Evolutionary conservation across 1,140 invertebrate genomes (phyloP).

Genomic region (Macrobrachium rosenbergii): DNA sequence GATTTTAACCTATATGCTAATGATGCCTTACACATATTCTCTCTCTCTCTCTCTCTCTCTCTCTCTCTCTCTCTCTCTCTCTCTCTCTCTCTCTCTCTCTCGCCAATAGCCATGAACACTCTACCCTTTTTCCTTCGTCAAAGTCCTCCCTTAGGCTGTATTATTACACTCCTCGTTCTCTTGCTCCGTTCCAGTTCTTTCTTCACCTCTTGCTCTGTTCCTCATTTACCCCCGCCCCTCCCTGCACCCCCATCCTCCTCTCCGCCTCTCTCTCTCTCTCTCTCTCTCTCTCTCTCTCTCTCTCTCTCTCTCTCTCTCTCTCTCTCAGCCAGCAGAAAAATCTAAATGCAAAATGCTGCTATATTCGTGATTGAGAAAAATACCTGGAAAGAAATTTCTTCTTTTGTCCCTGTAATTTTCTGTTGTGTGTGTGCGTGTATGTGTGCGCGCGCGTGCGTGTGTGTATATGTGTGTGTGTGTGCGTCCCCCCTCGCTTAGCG

Average conservation of each 20-base stretch:
- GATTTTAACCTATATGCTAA: too few relatives aligned
- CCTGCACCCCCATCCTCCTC: neutral
- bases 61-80: too few relatives aligned
- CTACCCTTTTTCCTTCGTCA: neutral
- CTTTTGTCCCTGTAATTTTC: neutral
- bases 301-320: neutral
- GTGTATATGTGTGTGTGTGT: neutral
- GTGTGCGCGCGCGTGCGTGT: neutral
- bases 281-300: neutral
- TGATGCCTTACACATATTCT: too few relatives aligned
- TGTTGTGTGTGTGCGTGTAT: neutral
- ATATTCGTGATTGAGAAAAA: conserved; percentile 25
- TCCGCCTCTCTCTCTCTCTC: neutral
- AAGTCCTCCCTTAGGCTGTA: neutral
- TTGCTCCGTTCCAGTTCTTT: neutral
- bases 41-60: too few relatives aligned
- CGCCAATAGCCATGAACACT: conserved; percentile 9
- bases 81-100: neutral
- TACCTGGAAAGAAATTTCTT: neutral
- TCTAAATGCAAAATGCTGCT: conserved; percentile 33
- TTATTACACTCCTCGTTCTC: neutral
- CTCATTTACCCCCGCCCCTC: too few relatives aligned
- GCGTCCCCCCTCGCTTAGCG: too few relatives aligned
- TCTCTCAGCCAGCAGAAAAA: conserved; percentile 1
- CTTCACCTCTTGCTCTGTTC: neutral